Conservation (phyloP, 2,888 invertebrate genomes). For the Stegophylla sp. region DNA sequence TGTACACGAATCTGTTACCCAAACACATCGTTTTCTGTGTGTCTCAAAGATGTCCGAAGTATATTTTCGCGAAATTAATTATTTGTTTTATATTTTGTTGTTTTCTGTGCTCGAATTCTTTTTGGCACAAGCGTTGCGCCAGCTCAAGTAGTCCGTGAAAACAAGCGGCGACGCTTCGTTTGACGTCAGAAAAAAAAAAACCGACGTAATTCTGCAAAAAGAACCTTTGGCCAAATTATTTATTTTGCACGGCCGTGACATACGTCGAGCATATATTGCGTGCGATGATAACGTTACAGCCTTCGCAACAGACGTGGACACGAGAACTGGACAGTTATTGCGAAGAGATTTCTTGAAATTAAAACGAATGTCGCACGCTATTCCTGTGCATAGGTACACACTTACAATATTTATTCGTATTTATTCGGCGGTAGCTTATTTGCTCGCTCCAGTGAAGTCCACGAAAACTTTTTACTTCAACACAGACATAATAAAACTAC, state of each 20-base stretch:
- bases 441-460: not conserved
- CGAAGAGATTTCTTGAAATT: slow-evolving; percentile 5
- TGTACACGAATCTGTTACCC: not conserved
- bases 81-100: not conserved
- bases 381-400: not conserved
- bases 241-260: slow-evolving; percentile 53
- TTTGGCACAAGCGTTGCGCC: slow-evolving; percentile 7
- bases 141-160: slow-evolving; percentile 13
- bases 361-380: slow-evolving; percentile 3
- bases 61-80: too few species aligned
- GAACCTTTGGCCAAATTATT: slow-evolving; percentile 26
- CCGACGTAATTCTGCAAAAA: slow-evolving; percentile 31
- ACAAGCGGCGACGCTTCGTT: slow-evolving; percentile 11
- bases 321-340: slow-evolving; percentile 36
- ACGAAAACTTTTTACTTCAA: not conserved
- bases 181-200: slow-evolving; percentile 48
- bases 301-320: slow-evolving; percentile 41
- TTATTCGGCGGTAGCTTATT: not conserved
- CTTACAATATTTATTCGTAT: too few species aligned
- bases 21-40: not conserved
- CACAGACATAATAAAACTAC: not conserved
- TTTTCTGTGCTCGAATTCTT: not conserved
- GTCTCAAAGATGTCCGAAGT: too few species aligned
- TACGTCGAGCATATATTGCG: slow-evolving; percentile 25
- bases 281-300: slow-evolving; percentile 41